Base-by-base conservation (phyloP, 2,888 invertebrate species). In the Callinectes sapidus region DNA sequence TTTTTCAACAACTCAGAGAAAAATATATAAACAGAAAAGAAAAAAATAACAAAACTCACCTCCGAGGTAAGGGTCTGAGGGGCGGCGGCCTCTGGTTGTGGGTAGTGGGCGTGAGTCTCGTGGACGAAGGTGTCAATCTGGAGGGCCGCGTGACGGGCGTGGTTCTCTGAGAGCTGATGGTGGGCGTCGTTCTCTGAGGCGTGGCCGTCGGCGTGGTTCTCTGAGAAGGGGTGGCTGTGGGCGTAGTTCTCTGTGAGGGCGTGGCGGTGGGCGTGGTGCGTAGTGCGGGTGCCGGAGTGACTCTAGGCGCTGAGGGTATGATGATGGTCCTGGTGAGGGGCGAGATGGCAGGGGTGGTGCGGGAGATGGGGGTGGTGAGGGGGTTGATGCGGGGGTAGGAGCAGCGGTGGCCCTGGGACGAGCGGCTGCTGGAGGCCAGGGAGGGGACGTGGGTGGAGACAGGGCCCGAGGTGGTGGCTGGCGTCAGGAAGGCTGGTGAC, bases 31-130 rank as follows among this genome's bases (percentile, higher is more conserved):
- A 39, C 13, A 87, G 39, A 87, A 35, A 87, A 23, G 39, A 35
- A 87, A 35, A 39, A 35, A 87, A 48, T 2, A 48, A 48, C 3
- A 35, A 13, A 48, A n/a, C 91, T 90, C 85, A 93, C 94, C 94
- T 93, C 55, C 93, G 93, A 39, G 93, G 94, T 55, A 94, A 92
- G 28, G 94, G 94, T 85, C 94, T 87, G 39, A 94, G 90, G 54
- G 94, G 94, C 39, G 91, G 93, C 39, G 90, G 90, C 23, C 91
- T 54, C 85, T 91, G 92, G 89, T 81, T n/a, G 92, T 92, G 88
- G 85, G 89, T 35, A 71, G 93, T 89, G 48, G 94, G 93, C 81
- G 92, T 91, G 71, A 91, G 90, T 61, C 93, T 91, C 35, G 55
- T 86, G 87, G 92, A 91, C 32, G 92, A 92, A 48, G 93, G 81